These are phyloP conservation scores for Sitobion miscanthi DNA, from an alignment of 1,140 invertebrate species.

Conservation along the genomic window DNA sequence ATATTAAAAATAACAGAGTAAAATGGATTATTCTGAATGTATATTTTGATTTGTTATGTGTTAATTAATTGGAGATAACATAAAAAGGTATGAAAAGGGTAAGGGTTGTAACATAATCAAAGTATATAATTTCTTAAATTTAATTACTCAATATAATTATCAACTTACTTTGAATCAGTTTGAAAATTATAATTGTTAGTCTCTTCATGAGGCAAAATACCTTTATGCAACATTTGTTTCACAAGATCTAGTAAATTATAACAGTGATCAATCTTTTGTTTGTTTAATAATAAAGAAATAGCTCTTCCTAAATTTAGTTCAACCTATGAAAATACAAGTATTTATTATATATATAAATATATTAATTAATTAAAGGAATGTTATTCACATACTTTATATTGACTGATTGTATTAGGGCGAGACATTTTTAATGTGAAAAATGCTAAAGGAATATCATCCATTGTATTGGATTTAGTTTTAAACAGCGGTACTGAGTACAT, in stretches of 20 bases:
- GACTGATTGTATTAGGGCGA: not conserved
- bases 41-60: no score
- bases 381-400: constrained; percentile 37
- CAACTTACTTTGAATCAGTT: constrained; percentile 34
- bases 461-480: constrained; percentile 44
- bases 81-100: not conserved
- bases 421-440: constrained; percentile 52
- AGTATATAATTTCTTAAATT: not conserved
- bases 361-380: not conserved
- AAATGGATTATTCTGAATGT: not conserved
- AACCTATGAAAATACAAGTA: constrained; percentile 23
- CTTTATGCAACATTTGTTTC: not conserved
- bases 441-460: constrained; percentile 51
- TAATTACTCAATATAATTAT: not conserved
- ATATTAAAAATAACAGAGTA: no score
- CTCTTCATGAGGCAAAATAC: not conserved
- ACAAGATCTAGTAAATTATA: constrained; percentile 33
- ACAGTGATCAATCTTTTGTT: constrained; percentile 34
- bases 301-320: constrained; percentile 49
- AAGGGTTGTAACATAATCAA: not conserved
- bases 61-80: no score
- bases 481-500: constrained; percentile 24
- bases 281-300: constrained; percentile 42
- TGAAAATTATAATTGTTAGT: not conserved
- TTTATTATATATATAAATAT: not conserved